These are phyloP conservation scores for Alauda arvensis DNA, from an alignment of 2,797 vertebrate species.

Conservation along the genomic window DNA sequence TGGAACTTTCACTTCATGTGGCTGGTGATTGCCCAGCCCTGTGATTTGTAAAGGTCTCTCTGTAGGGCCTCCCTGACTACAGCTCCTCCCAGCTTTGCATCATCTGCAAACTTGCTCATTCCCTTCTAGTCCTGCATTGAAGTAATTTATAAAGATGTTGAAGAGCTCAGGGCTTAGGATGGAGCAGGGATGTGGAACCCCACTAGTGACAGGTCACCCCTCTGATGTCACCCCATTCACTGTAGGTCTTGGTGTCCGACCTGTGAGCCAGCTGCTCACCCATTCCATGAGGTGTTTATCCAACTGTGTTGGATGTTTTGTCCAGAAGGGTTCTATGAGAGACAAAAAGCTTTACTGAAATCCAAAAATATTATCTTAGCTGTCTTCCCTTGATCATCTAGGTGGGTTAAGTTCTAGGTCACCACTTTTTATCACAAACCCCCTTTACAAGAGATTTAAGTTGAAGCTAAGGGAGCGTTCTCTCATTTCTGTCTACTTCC, in stretches of 20 bases:
- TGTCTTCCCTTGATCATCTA: background rate
- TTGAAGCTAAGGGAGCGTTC: background rate
- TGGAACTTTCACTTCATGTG: fast-evolving
- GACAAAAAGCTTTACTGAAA: background rate
- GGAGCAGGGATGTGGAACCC: background rate
- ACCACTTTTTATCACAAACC: background rate
- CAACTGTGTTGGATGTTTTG: background rate
- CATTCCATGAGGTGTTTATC: background rate
- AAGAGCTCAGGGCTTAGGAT: fast-evolving
- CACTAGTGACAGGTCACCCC: too few relatives aligned
- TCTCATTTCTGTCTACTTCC: background rate
- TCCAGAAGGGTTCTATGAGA: background rate
- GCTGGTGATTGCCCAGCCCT: background rate
- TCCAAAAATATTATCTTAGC: background rate
- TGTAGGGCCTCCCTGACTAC: too few relatives aligned
- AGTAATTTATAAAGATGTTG: fast-evolving
- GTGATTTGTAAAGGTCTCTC: background rate
- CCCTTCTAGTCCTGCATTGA: background rate
- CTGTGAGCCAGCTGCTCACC: fast-evolving
- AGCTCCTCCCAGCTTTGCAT: background rate
- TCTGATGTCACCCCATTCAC: background rate
- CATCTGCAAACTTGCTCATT: background rate
- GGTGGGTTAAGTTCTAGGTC: background rate
- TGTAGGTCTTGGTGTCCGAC: too few relatives aligned
- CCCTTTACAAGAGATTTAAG: background rate